phyloP scores from a whole-genome alignment of 1,140 invertebrate genomes.

The Aphelinus atriplicis region DNA sequence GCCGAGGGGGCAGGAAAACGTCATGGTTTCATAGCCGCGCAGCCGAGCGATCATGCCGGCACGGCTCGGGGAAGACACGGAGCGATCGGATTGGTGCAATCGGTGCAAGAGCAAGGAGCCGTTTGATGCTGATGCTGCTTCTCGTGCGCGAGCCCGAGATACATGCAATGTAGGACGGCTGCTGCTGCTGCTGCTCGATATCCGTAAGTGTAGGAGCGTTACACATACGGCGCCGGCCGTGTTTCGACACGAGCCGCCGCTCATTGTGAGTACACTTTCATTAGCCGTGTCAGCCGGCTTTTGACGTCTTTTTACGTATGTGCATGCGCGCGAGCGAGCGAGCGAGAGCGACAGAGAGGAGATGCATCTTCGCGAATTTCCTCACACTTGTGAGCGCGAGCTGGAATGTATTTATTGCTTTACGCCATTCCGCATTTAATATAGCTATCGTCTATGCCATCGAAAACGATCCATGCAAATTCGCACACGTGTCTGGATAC shows the following conservation, averaged over 20 bases:
- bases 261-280: slow-evolving; percentile 62
- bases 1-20: background rate
- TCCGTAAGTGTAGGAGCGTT: too few species aligned
- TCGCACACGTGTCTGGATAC: background rate
- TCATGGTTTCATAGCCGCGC: slow-evolving; percentile 20
- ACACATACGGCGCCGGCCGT: background rate
- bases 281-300: slow-evolving; percentile 45
- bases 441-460: slow-evolving; percentile 31
- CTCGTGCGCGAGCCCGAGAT: background rate
- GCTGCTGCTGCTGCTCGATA: background rate
- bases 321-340: background rate
- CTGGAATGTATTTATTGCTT: slow-evolving; percentile 34
- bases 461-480: slow-evolving; percentile 32
- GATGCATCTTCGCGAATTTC: slow-evolving; percentile 15
- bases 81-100: slow-evolving; percentile 30
- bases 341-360: too few species aligned
- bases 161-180: slow-evolving; percentile 12
- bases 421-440: slow-evolving; percentile 35
- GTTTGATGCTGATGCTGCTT: background rate
- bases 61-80: too few species aligned
- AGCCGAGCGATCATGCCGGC: background rate
- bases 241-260: slow-evolving; percentile 52
- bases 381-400: slow-evolving; percentile 15
- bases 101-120: slow-evolving; percentile 8
- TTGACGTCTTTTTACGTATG: slow-evolving; percentile 38